Base-by-base conservation (phyloP, 2,888 invertebrate genomes). In the Epirrhoe tristata region DNA sequence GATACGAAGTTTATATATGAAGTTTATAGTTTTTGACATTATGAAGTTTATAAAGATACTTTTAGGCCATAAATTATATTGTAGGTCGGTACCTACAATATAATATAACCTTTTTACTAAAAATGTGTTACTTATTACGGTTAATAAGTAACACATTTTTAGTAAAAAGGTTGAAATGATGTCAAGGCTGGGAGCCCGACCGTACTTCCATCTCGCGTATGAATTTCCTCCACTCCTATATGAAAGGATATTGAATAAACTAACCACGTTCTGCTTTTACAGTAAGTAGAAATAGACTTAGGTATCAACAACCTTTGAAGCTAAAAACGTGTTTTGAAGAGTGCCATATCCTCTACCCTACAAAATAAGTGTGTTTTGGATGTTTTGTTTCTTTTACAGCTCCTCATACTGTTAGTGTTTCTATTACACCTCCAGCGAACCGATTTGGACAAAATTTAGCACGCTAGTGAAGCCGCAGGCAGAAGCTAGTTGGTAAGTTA, bases 191-290 rank as follows among this genome's bases (percentile, higher is more conserved):
- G 46, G 34, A 58, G 46, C 58, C 24, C 51, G 34, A 55, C 48
- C 67, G 48, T 56, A 52, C 63, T 48, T 53, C 17, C 54, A 64
- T 58, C 58, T 53, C 55, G 31, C 36, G 56, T 60, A 60, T 59
- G 63, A 67, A 67, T 59, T 59, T 63, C 52, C 63, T 53, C 36
- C 48, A 51, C 46, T 67, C 59, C 12, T 59, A 67, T 56, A 52
- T 46, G 54, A 63, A 62, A 56, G 59, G 63, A 59, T 67, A 60
- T 63, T 67, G 48, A 67, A 66, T 62, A 66, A 62, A 61, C 50
- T 61, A 50, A 53, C 57, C 31, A 52, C 54, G 51, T 62, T 66
- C 36, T 61, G 48, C 52, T 46, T 60, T 52, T 10, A 36, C 46
- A 52, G 32, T 31, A 36, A 52, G 32, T 31, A 36, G n/a, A 57